phyloP scores from a whole-genome alignment of 2,113 vertebrate genomes.

The Ctenomys sociabilis region DNA sequence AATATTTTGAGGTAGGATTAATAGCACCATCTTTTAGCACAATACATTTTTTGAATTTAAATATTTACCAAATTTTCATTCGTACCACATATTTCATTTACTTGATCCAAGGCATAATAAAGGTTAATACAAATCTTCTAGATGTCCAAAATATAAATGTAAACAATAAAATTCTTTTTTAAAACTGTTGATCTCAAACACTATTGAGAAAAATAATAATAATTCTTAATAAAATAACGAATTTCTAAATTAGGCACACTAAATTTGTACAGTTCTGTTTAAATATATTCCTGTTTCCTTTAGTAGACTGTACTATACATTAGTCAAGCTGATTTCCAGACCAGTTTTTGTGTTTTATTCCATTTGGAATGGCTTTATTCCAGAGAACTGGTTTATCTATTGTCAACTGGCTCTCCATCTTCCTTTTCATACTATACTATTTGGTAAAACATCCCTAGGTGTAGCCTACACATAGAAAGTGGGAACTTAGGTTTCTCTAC shows the following conservation, averaged over 20 bases:
- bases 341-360: not conserved
- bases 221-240: constrained; percentile 23
- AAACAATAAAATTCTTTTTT: not conserved
- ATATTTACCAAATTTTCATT: not conserved
- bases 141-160: not conserved
- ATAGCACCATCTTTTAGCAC: not conserved
- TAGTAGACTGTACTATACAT: not conserved
- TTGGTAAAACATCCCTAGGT: not conserved
- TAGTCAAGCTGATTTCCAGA: not conserved
- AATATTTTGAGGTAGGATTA: not conserved
- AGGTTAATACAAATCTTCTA: not conserved
- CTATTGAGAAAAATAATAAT: not conserved
- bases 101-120: not conserved
- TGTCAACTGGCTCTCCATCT: not conserved
- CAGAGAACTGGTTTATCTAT: not conserved
- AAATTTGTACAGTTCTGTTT: not conserved
- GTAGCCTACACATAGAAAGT: not conserved
- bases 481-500: not conserved
- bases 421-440: not conserved
- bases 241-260: constrained; percentile 10
- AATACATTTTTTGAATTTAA: not conserved
- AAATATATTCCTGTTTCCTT: constrained; percentile 6
- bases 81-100: not conserved
- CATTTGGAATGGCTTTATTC: not conserved
- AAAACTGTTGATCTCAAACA: constrained; percentile 9